Evolutionary conservation across 2,888 invertebrate species (phyloP), one percentile per base, ranked within the genome.

Genomic region (Oxystoma pomonae): DNA sequence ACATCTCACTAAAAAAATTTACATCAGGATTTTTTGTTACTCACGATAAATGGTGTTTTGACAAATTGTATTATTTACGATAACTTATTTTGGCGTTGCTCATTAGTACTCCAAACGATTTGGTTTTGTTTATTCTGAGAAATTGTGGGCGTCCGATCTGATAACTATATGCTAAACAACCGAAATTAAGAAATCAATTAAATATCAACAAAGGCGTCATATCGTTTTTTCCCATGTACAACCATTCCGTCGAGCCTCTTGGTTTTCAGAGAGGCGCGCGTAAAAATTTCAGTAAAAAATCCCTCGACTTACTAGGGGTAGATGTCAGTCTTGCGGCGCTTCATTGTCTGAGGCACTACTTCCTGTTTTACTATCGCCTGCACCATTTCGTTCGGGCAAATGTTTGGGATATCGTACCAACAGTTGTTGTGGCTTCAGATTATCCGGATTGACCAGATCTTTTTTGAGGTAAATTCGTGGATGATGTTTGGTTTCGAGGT

Each of bases 151-250:
- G n/a, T n/a, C n/a, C n/a, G n/a, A n/a, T n/a, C n/a, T n/a, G n/a
- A n/a, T 74, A 57, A 70, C 69, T 69, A 71, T 74, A 74, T 66
- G 68, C 69, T 68, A 69, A 69, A 69, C 65, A 70, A 72, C 64
- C 62, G 68, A 73, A 69, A 58, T 64, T 61, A 68, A 70, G 67
- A 67, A 73, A 75, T 71, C 73, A 75, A 76, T 12, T 74, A 73
- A 78, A 75, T 74, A 78, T 78, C 78, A 80, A 80, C 78, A 79
- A 79, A 78, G 76, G 78, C 78, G 79, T 79, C 79, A 79, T 76
- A 76, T 75, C 74, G 77, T 74, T 71, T 72, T 69, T 71, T 70
- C 69, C 69, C 70, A 68, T 70, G 73, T 73, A 74, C 74, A 74
- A 74, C 74, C 74, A 69, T 65, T 57, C 56, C 58, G 50, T 56